Evolutionary conservation across 2,888 invertebrate species (phyloP).

Genomic region (Unio pictorum): DNA sequence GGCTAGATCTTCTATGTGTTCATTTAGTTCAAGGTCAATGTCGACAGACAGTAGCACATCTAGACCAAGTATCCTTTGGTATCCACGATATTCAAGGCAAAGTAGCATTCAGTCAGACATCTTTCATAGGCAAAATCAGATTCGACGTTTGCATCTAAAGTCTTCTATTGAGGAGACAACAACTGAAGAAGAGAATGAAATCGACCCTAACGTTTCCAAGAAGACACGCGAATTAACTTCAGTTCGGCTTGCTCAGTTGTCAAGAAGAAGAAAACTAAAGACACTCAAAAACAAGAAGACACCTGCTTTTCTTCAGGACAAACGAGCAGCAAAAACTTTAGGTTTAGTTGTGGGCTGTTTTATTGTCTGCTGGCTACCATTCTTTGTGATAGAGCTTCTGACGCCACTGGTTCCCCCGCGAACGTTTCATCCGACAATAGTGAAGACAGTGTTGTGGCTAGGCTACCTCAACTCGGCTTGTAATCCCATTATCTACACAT

Average conservation of each 20-base stretch:
- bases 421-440: constrained; percentile 85
- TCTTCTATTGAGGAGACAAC: no score
- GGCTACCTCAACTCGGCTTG: constrained; percentile 97
- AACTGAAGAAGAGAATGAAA: constrained; percentile 3
- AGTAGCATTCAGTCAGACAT: no score
- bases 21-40: no score
- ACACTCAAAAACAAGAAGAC: no score
- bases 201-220: not conserved
- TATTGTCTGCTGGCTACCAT: constrained; percentile 92
- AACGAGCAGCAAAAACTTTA: constrained; percentile 87
- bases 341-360: constrained; percentile 98
- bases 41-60: no score
- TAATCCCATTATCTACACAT: constrained; percentile 93
- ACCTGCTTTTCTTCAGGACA: constrained; percentile 59
- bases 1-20: no score
- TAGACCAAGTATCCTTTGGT: no score
- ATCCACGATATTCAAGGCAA: no score
- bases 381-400: constrained; percentile 92
- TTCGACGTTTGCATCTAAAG: no score
- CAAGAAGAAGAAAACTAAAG: no score
- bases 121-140: no score
- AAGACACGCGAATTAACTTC: not conserved
- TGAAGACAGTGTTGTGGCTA: constrained; percentile 95
- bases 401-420: constrained; percentile 86
- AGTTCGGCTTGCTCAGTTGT: no score